phyloP scores from a whole-genome alignment of 2,797 vertebrate genomes.

The Falco cherrug region DNA sequence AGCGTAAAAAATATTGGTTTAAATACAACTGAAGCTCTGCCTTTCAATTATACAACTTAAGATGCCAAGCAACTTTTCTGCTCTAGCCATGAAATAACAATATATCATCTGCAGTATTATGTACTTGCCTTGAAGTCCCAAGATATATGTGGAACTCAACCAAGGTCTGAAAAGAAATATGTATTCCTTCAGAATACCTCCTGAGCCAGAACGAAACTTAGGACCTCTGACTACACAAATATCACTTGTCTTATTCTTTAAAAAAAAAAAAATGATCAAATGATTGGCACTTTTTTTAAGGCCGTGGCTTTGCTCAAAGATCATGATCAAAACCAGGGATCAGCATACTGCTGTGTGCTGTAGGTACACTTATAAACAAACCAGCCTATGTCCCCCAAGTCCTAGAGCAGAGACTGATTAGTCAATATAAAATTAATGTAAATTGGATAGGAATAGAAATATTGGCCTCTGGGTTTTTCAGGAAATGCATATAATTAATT shows the following conservation, averaged over 20 bases:
- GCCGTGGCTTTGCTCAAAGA: neutral
- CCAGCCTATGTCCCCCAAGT: fast-evolving
- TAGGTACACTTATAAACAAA: neutral
- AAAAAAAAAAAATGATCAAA: neutral
- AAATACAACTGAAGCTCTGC: neutral
- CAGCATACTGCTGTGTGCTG: neutral
- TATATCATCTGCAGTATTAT: neutral
- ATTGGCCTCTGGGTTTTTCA: neutral
- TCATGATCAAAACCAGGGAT: neutral
- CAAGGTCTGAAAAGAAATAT: neutral
- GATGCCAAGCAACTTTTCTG: neutral
- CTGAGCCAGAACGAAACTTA: neutral
- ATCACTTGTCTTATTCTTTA: neutral
- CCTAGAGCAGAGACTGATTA: neutral
- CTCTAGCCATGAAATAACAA: neutral
- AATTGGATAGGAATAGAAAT: neutral
- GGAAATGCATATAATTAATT: neutral
- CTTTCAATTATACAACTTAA: neutral
- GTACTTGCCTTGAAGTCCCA: neutral
- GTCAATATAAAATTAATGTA: neutral
- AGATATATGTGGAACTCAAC: neutral
- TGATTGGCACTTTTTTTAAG: neutral
- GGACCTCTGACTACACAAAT: neutral
- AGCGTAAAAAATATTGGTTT: neutral
- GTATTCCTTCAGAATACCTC: neutral